Percentiles rank a stretch among this genome's conserved stretches.
These are phyloP conservation scores for Lasioglossum vierecki DNA, from an alignment of 2,888 invertebrate species.

Conservation along the genomic window DNA sequence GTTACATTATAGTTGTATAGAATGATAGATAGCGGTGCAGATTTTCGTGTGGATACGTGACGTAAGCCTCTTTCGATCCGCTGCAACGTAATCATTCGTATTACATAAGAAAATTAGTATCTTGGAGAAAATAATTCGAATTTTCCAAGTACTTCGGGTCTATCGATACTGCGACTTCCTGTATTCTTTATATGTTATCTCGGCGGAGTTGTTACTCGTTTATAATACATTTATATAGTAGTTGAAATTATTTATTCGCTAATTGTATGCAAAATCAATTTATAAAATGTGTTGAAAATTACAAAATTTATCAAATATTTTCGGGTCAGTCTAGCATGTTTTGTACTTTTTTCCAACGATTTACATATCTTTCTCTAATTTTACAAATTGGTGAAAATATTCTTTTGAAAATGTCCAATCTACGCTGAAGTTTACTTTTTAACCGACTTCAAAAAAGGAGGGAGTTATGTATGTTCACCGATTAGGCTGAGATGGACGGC, in stretches of 20 bases:
- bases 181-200: not conserved
- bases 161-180: not conserved
- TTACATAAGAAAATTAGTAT: not conserved
- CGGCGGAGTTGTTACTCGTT: not conserved
- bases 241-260: not conserved
- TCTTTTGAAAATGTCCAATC: not conserved
- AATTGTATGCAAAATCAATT: too few relatives aligned
- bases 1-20: not conserved
- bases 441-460: too few relatives aligned
- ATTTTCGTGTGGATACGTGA: constrained; percentile 25
- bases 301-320: too few relatives aligned
- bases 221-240: not conserved
- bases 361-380: not conserved
- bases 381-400: not conserved
- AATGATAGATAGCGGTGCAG: not conserved
- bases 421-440: not conserved
- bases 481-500: too few relatives aligned
- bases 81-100: not conserved
- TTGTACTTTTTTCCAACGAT: not conserved
- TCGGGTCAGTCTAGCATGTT: too few relatives aligned
- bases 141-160: not conserved
- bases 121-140: not conserved
- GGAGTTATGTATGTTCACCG: too few relatives aligned
- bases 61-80: not conserved
- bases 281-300: too few relatives aligned